Base-by-base conservation (phyloP, 2,113 vertebrate species). In the Microcebus ravelobensis region DNA sequence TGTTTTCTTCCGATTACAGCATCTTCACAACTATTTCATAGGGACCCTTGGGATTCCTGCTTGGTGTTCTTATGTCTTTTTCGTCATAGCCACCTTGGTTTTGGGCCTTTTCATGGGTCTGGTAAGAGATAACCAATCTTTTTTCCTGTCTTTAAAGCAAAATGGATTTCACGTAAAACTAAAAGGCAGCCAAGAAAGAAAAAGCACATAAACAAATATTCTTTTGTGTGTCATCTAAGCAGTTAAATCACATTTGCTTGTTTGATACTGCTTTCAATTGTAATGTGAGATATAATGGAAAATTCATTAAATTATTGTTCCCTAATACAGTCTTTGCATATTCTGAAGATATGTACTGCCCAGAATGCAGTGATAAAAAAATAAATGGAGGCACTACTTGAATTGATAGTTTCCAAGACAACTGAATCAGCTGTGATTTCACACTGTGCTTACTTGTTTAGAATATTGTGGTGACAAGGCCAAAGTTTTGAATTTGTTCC, bases 21-120 rank as follows among this genome's bases (percentile, higher is more conserved):
- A 99, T 98, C 99, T 99, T 93, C 99, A 99, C 96, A 99, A 94
- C 95, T 99, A 99, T 98, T 98, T 99, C 97, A 99, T 99, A 45
- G 99, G 98, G 92, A 99, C 98, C 57, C 98, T 99, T 90, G 99
- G 99, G 95, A 94, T 99, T 97, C 99, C 99, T 14, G 97, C 98
- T 80, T 99, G 99, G 99, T 92, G 98, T 86, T 99, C 99, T 50
- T 99, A 99, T 0, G 91, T 98, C 83, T 96, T 99, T 93, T 99
- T 99, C 93, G 95, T 99, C 94, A 39, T 99, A 25, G 98, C 98
- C 55, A 99, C 99, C 12, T 98, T 99, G 92, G 45, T 99, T 96
- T 98, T 99, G 79, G 99, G 99, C 63, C 98, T 99, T 65, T 84
- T 99, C 23, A 98, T 99, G 85, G 99, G 99, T 94, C 98, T 99